Evolutionary conservation across 2,113 vertebrate species (phyloP), one percentile per base, ranked within the genome.

Genomic region (Pteronura brasiliensis): DNA sequence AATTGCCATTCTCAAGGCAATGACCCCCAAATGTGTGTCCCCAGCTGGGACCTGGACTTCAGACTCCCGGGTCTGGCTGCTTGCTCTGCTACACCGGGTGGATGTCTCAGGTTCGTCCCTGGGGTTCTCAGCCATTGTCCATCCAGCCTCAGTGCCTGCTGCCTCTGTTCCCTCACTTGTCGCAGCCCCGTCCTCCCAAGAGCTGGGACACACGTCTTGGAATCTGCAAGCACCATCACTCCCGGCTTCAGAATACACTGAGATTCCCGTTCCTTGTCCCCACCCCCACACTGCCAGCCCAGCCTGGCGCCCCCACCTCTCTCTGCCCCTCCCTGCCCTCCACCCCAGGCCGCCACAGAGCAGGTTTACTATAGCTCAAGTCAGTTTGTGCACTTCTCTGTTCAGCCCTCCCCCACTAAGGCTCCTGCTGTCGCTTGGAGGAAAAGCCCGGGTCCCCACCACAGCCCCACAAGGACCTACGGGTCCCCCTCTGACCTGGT

Each of bases 1-100:
- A 21, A 72, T 9, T 3, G 12, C 8, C 27, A 36, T 36, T 36
- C 90, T n/a, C 1, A 10, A 59, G 39, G n/a, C 85, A 27, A 2
- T 34, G 80, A 9, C 44, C 15, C 18, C 42, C n/a, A 39, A 17
- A 31, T 6, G 65, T 81, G 84, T 77, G 80, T 39, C 77, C 74
- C 9, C 25, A 42, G 55, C 52, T 49, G 44, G 77, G 42, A 47
- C n/a, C 42, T 52, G 63, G 52, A 27, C 81, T 59, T 74, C 52
- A 31, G 39, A 7, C 59, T 82, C 87, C 31, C 1, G 2, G 3
- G 4, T 31, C 57, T 14, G n/a, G 3, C 4, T 15, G 42, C 23
- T 18, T 10, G 17, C 82, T 72, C 27, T 2, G 3, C 25, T 12
- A 3, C 20, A 17, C n/a, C 36, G 6, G 0, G 1, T 9, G 27